Base-by-base conservation (phyloP, 2,113 vertebrate species). In the Catharus bicknelli region DNA sequence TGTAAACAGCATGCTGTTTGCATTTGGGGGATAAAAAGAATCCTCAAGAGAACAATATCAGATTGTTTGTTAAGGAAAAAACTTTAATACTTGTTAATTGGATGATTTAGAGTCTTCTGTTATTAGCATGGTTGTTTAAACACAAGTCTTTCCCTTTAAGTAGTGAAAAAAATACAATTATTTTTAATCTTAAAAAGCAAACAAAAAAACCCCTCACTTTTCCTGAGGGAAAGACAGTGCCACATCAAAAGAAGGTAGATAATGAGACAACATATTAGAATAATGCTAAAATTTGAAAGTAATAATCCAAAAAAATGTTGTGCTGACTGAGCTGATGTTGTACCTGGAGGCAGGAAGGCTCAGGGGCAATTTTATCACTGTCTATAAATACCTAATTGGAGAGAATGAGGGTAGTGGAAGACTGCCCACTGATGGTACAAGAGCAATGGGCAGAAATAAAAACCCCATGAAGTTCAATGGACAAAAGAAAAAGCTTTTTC, bases 71-170 rank as follows among this genome's bases (percentile, higher is more conserved):
- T 83, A 63, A 23, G 53, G 40, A 25, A 70, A 78, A 90, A 70
- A 80, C 63, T 80, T 80, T 88, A 91, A 78, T 78, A 57, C 50
- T 83, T 92, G 34, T 83, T 96, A 93, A 95, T 86, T 90, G 48
- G 25, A 4, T 83, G 34, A 30, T 91, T 95, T 90, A 76, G 38
- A 77, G 19, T 76, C 34, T 90, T 76, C 45, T 88, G 26, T 58
- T 82, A 38, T 70, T 95, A 63, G 30, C 16, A 50, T 64, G 77
- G 26, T 26, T 64, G 16, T 40, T 86, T 83, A 90, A 85, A 86
- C 73, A 58, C 16, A 59, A 90, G 10, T 40, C 36, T 54, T 88
- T 83, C 13, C 32, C 16, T 88, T 86, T 63, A 82, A 82, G 12
- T 17, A 47, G 11, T 64, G 58, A n/a, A 84, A 58, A 38, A 88